phyloP scores from a whole-genome alignment of 2,888 invertebrate species.

The Zeuzera pyrina region DNA sequence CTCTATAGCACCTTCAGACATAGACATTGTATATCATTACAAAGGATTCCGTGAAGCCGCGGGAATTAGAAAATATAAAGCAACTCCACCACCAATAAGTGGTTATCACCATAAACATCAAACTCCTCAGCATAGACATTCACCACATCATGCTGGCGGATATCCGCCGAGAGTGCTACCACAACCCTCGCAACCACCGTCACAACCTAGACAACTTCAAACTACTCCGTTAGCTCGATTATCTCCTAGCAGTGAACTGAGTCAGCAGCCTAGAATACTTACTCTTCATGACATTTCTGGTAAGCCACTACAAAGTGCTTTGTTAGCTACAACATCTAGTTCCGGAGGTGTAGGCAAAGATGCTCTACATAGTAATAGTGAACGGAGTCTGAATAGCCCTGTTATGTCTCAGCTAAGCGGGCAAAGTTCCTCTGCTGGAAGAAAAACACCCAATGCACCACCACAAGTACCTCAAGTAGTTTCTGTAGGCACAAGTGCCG shows the following conservation, averaged over 20 bases:
- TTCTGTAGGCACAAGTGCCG: constrained; percentile 77
- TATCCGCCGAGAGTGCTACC: constrained; percentile 83
- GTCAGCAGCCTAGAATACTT: constrained; percentile 93
- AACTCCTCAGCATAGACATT: constrained; percentile 82
- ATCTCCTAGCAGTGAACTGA: constrained; percentile 93
- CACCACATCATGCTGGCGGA: constrained; percentile 82
- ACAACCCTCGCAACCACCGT: constrained; percentile 78
- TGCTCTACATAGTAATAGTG: constrained; percentile 92
- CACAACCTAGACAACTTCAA: constrained; percentile 82
- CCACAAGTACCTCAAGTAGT: constrained; percentile 79
- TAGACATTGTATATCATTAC: constrained; percentile 97
- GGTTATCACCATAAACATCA: constrained; percentile 86
- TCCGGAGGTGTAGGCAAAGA: constrained; percentile 91
- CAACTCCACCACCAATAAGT: constrained; percentile 85
- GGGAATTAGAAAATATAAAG: constrained; percentile 89
- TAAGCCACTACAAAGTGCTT: constrained; percentile 90
- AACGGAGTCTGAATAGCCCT: constrained; percentile 92
- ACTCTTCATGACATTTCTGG: constrained; percentile 95
- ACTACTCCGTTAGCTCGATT: constrained; percentile 92
- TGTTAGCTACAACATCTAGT: constrained; percentile 90
- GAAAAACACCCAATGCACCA: constrained; percentile 80
- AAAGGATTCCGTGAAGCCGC: constrained; percentile 92
- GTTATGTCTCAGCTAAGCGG: constrained; percentile 94
- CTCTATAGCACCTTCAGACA: constrained; percentile 97
- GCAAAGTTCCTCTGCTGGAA: constrained; percentile 85